phyloP scores from a whole-genome alignment of 2,113 vertebrate species.

The Oryzias melastigma region DNA sequence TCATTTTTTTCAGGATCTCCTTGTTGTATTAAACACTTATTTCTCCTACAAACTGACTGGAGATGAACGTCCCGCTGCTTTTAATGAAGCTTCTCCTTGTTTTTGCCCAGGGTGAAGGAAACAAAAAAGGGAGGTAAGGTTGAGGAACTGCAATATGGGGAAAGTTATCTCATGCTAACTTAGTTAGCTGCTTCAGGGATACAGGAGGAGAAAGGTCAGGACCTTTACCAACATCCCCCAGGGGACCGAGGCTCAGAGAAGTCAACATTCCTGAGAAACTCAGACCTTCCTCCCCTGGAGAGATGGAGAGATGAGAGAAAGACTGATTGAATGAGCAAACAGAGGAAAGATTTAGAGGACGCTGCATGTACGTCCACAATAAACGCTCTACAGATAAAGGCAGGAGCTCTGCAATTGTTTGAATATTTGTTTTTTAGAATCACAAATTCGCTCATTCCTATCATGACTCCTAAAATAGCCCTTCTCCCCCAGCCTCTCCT shows the following conservation, averaged over 20 bases:
- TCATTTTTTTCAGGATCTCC: too few species aligned
- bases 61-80: slow-evolving; percentile 54
- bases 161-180: slow-evolving; percentile 88
- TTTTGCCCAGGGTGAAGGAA: slow-evolving; percentile 64
- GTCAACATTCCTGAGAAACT: slow-evolving; percentile 82
- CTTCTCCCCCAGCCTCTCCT: slow-evolving; percentile 42
- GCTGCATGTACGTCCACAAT: slow-evolving; percentile 57
- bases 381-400: slow-evolving; percentile 35
- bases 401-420: neutral
- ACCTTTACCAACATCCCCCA: slow-evolving; percentile 75
- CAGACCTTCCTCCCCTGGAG: slow-evolving; percentile 68
- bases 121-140: slow-evolving; percentile 46
- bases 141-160: slow-evolving; percentile 51
- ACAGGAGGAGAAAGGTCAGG: slow-evolving; percentile 68
- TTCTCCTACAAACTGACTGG: slow-evolving; percentile 47
- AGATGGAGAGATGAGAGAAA: slow-evolving; percentile 59
- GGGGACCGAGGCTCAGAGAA: slow-evolving; percentile 70
- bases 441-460: slow-evolving; percentile 57
- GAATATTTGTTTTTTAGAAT: slow-evolving; percentile 31
- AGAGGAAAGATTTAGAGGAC: slow-evolving; percentile 36
- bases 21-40: slow-evolving; percentile 15
- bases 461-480: slow-evolving; percentile 72
- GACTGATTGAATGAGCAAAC: slow-evolving; percentile 40
- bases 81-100: slow-evolving; percentile 63
- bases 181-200: slow-evolving; percentile 82